Conservation (phyloP, 2,113 vertebrate species). For the Mormyrus lacerda region DNA sequence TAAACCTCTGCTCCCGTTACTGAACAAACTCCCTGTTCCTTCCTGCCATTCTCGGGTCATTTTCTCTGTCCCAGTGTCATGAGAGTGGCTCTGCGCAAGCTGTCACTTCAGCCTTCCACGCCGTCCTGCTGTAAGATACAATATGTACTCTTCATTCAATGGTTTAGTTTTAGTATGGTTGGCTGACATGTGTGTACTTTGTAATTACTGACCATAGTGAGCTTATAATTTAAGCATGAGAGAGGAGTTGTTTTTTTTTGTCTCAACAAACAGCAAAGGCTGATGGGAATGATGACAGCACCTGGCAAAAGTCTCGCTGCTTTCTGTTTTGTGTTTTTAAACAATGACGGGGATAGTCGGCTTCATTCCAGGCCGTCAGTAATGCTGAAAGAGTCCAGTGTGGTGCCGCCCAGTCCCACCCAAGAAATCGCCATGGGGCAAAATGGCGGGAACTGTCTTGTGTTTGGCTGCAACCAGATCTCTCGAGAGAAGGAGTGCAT, state of each 20-base stretch:
- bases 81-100: not conserved
- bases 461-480: slow-evolving; percentile 34
- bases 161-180: not conserved
- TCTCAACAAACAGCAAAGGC: not conserved
- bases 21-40: not conserved
- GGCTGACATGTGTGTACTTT: not conserved
- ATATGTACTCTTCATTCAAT: not conserved
- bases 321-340: not conserved
- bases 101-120: not conserved
- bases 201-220: not conserved
- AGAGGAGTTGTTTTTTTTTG: not conserved
- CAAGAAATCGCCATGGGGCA: slow-evolving; percentile 16
- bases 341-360: not conserved
- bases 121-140: not conserved
- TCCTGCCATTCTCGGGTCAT: not conserved
- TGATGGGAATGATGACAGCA: not conserved
- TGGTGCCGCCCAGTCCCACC: not conserved
- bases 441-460: slow-evolving; percentile 23
- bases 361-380: not conserved
- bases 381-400: not conserved
- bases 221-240: not conserved
- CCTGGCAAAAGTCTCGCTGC: not conserved
- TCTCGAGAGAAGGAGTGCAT: slow-evolving; percentile 2
- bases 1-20: not conserved
- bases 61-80: not conserved